A percentile compares a stretch with the other conserved stretches of the same genome.
phyloP scores from a whole-genome alignment of 2,113 vertebrate genomes.

The Redunca redunca region DNA sequence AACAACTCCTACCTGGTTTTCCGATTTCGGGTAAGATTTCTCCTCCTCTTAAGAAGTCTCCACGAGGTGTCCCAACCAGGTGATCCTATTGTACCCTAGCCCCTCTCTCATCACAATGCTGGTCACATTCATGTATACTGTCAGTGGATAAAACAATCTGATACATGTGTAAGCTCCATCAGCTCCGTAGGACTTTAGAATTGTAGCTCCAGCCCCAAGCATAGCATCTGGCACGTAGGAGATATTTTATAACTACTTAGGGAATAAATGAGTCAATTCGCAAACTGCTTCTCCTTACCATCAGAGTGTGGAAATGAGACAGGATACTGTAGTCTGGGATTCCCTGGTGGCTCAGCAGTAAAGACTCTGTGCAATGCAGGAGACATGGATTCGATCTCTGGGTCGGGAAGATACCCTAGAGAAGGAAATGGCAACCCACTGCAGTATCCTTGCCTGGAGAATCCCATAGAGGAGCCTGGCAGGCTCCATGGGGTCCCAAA shows the following conservation, averaged over 20 bases:
- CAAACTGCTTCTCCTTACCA: neutral
- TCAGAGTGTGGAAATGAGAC: neutral
- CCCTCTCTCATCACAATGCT: neutral
- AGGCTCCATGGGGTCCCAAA: neutral
- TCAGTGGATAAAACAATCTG: too few relatives aligned
- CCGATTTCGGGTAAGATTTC: neutral
- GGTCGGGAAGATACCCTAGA: neutral
- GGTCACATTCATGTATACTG: neutral
- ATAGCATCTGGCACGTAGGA: fast-evolving
- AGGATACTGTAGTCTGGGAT: neutral
- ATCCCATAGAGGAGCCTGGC: neutral
- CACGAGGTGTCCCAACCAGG: neutral
- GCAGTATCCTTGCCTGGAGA: neutral
- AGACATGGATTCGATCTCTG: neutral
- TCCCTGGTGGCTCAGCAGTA: neutral
- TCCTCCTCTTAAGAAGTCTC: neutral
- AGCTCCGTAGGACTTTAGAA: neutral
- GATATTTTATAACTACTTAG: neutral
- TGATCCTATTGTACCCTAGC: neutral
- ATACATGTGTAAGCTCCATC: neutral
- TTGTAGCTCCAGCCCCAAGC: too few relatives aligned
- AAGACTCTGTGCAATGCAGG: neutral
- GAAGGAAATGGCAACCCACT: neutral
- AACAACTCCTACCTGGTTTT: neutral
- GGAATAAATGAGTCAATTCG: neutral